Base-by-base conservation (phyloP, 2,888 invertebrate species). In the Hirtodrosophila duncani region DNA sequence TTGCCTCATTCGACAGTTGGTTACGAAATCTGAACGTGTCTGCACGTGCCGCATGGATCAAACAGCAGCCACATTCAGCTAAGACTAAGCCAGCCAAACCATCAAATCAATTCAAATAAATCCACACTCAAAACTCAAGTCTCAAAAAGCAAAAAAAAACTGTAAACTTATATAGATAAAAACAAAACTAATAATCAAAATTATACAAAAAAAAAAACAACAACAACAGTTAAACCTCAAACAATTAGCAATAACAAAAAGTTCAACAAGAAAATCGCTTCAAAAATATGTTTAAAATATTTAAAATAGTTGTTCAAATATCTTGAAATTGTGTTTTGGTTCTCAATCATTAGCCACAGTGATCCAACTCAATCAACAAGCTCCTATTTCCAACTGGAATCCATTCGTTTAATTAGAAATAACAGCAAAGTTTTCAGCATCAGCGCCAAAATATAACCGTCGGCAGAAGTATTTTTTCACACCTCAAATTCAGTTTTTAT, bases 11-110 rank as follows among this genome's bases (percentile, higher is more conserved):
- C 81, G 69, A 75, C 81, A 83, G 83, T 83, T 75, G 84, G 81
- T 84, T 81, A 81, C 79, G 81, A 84, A 82, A 74, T 83, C 84
- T 84, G 66, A 81, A 81, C 75, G 83, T 74, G 81, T 71, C 81
- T 69, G 83, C 81, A 83, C 82, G 83, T 82, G 83, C 74, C 72
- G 78, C 67, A 71, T 77, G 70, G 70, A 70, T 68, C 70, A 70
- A 63, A 67, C 63, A 75, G 71, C 57, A 58, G 8, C 3, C 7
- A 8, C n/a, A 6, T 3, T 3, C 26, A 26, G 63, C 51, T 61
- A 62, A 65, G 59, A 43, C 49, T 21, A 37, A 41, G 50, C 57
- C 67, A 78, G 43, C 62, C 68, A 71, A 68, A 60, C 68, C 68
- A 52, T 58, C 65, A 71, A 56, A 49, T 42, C 29, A 37, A 58